Evolutionary conservation across 2,797 vertebrate species (phyloP), one percentile per base, ranked within the genome.

Genomic region (Alosa sapidissima): DNA sequence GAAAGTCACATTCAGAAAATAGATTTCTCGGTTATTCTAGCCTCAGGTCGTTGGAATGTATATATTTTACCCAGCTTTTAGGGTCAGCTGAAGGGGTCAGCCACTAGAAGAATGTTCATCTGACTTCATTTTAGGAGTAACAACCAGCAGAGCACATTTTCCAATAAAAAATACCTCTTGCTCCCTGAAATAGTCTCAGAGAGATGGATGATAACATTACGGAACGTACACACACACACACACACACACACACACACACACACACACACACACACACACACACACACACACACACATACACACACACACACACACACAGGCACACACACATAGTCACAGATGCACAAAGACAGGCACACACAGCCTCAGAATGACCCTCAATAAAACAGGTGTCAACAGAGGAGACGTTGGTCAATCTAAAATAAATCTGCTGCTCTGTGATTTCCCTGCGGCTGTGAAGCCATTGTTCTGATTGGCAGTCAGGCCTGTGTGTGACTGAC

Each of bases 151-250:
- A 41, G 33, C 52, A 28, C 28, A 10, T 72, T 81, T 28, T 81
- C 19, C 52, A 82, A 41, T 72, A 87, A 83, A 41, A 28, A 33
- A 58, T 84, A 48, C 3, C 41, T 51, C 28, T 45, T 19, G 65
- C 55, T 5, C 41, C 13, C 2, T 81, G 28, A 86, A 84, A 55
- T 60, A 21, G 49, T 83, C 54, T 36, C 60, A 1, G 72, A 33
- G 65, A 85, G 85, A 83, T 72, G 85, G 85, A 82, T 78, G 65
- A 82, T 82, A 82, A 75, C 81, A 82, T 47, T 78, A 45, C 19
- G 21, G 72, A 78, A 47, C 3, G 72, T 14, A 16, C 0, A 41
- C 16, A 47, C 16, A 21, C 72, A 21, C 19, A 9, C 41, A 78
- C 72, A 78, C 72, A 45, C 16, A 78, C 36, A 78, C 36, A 78